Conservation (phyloP, 1,140 invertebrate species). For the Panagrolaimus sp. region DNA sequence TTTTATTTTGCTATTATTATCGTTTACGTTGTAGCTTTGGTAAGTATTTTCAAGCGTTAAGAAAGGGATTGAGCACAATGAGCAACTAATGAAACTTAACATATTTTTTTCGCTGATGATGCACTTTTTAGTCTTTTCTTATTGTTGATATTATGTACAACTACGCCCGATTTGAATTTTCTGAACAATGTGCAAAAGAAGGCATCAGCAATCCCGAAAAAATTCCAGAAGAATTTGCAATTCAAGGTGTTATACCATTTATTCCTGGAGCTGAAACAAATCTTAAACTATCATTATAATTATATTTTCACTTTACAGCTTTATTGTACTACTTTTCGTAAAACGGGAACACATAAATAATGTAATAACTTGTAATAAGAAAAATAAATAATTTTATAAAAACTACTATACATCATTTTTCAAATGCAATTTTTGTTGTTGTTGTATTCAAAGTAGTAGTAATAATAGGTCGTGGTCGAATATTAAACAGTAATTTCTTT, state of each 20-base stretch:
- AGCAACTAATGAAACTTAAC: too few relatives aligned
- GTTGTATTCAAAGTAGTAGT: background rate
- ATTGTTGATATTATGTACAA: constrained; percentile 4
- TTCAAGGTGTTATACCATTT: background rate
- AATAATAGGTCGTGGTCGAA: background rate
- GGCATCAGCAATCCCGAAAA: background rate
- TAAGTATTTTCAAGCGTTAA: too few relatives aligned
- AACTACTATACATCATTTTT: background rate
- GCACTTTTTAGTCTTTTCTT: constrained; percentile 22
- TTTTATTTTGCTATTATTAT: constrained; percentile 97
- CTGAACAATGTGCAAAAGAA: background rate
- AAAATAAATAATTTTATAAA: too few relatives aligned
- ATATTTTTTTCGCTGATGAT: too few relatives aligned
- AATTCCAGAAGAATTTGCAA: background rate
- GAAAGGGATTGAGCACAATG: too few relatives aligned
- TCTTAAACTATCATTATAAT: too few relatives aligned
- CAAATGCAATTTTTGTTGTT: background rate
- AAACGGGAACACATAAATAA: too few relatives aligned
- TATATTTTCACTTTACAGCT: too few relatives aligned
- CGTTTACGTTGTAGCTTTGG: constrained; percentile 79
- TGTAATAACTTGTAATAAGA: too few relatives aligned
- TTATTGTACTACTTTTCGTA: too few relatives aligned
- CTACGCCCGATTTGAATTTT: background rate
- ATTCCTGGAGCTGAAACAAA: background rate
- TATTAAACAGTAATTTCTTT: background rate